phyloP scores from a whole-genome alignment of 2,797 vertebrate species.

The Sciaenops ocellatus region DNA sequence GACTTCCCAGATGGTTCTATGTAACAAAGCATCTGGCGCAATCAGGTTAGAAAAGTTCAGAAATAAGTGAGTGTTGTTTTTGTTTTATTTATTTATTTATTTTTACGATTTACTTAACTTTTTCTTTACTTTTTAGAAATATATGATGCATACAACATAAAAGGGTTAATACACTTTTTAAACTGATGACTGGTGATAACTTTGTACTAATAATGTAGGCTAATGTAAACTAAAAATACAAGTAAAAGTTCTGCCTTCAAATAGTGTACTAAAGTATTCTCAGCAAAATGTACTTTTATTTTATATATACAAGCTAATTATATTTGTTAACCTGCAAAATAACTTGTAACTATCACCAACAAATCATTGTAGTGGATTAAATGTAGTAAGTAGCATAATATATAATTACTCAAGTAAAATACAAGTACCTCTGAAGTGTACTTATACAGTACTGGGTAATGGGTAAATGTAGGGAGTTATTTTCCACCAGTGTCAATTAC shows the following conservation, averaged over 20 bases:
- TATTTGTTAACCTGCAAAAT: neutral
- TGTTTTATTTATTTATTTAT: too few species aligned
- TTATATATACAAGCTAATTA: neutral
- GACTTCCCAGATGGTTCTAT: too few species aligned
- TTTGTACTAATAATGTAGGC: too few species aligned
- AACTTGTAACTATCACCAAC: neutral
- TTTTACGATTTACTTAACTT: too few species aligned
- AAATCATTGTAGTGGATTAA: neutral
- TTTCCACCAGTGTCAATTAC: neutral
- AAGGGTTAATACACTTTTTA: neutral
- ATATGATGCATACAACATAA: neutral
- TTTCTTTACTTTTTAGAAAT: neutral
- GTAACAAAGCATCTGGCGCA: too few species aligned
- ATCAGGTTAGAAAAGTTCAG: too few species aligned
- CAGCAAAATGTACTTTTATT: neutral
- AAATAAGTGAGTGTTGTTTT: too few species aligned
- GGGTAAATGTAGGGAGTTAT: neutral
- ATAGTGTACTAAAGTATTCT: too few species aligned
- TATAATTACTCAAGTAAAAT: neutral
- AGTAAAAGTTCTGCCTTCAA: neutral
- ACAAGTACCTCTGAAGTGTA: neutral
- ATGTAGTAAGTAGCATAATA: neutral
- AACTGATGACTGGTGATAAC: neutral
- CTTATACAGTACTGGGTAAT: neutral
- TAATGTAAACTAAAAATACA: neutral